Conservation (phyloP, 53 echinoderm and acorn worm species). For the Luidia sarsii region DNA sequence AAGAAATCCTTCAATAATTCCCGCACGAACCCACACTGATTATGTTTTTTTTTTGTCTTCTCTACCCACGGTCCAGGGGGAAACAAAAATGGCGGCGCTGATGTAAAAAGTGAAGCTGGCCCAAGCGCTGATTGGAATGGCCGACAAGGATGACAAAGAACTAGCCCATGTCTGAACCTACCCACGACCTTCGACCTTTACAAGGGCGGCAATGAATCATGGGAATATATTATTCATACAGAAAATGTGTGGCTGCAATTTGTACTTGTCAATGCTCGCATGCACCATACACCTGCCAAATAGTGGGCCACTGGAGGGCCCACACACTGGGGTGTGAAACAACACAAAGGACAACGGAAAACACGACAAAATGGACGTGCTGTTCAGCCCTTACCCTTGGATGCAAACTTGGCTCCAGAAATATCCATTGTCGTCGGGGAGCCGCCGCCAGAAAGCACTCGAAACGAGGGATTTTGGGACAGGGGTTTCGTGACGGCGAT, state of each 20-base stretch:
- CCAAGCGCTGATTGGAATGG: constrained; percentile 29
- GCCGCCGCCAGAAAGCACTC: background rate
- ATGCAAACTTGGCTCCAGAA: constrained; percentile 26
- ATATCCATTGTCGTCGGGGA: constrained; percentile 18
- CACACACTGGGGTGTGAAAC: too few relatives aligned
- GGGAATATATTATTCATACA: constrained; percentile 57
- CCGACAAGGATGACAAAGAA: constrained; percentile 41
- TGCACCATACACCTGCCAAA: too few relatives aligned
- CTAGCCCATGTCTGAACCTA: constrained; percentile 52
- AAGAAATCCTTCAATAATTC: background rate
- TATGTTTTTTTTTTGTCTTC: background rate
- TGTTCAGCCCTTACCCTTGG: constrained; percentile 45
- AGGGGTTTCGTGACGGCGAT: background rate
- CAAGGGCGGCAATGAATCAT: constrained; percentile 59
- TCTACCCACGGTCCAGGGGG: background rate
- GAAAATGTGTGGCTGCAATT: constrained; percentile 44
- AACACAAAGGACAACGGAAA: too few relatives aligned
- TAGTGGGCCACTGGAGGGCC: too few relatives aligned
- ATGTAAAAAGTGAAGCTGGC: background rate
- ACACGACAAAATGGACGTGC: too few relatives aligned
- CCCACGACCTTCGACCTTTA: constrained; percentile 61
- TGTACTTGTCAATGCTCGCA: constrained; percentile 52
- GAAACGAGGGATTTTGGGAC: background rate
- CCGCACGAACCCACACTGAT: background rate
- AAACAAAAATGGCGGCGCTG: constrained; percentile 35